phyloP scores from a whole-genome alignment of 2,888 invertebrate genomes.

The Eumacrocentrus americanus region DNA sequence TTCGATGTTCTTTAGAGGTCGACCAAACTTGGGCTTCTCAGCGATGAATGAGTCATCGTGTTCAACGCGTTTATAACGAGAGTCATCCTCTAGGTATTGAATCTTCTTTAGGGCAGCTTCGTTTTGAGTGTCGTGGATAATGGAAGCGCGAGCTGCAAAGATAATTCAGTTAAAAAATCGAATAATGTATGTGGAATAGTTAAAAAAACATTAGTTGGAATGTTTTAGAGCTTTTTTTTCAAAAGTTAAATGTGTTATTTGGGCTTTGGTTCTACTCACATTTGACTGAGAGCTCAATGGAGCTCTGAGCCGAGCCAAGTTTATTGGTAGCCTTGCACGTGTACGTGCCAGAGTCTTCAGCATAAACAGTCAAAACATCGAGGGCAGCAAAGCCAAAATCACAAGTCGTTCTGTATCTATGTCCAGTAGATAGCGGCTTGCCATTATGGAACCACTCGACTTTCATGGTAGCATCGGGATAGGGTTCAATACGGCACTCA shows the following conservation, averaged over 20 bases:
- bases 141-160: slow-evolving; percentile 75
- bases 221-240: background rate
- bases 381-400: slow-evolving; percentile 98
- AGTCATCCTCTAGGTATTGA: slow-evolving; percentile 86
- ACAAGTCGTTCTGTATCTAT: slow-evolving; percentile 90
- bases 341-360: slow-evolving; percentile 93
- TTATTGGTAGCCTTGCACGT: slow-evolving; percentile 87
- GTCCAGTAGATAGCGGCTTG: slow-evolving; percentile 84
- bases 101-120: slow-evolving; percentile 92
- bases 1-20: slow-evolving; percentile 83
- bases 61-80: slow-evolving; percentile 74
- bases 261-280: slow-evolving; percentile 66
- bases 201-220: slow-evolving; percentile 10
- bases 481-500: slow-evolving; percentile 91
- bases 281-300: slow-evolving; percentile 80
- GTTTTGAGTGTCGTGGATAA: slow-evolving; percentile 89
- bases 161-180: slow-evolving; percentile 13
- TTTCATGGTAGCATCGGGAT: slow-evolving; percentile 86
- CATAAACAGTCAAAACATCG: slow-evolving; percentile 91
- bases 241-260: slow-evolving; percentile 24
- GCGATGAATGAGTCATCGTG: slow-evolving; percentile 77
- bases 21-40: slow-evolving; percentile 89
- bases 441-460: slow-evolving; percentile 96
- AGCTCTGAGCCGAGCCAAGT: slow-evolving; percentile 81
- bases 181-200: background rate